Percentiles rank a stretch among this genome's conserved stretches.
Evolutionary conservation across 2,113 vertebrate species (phyloP).

Genomic region (Catharus fuscescens): DNA sequence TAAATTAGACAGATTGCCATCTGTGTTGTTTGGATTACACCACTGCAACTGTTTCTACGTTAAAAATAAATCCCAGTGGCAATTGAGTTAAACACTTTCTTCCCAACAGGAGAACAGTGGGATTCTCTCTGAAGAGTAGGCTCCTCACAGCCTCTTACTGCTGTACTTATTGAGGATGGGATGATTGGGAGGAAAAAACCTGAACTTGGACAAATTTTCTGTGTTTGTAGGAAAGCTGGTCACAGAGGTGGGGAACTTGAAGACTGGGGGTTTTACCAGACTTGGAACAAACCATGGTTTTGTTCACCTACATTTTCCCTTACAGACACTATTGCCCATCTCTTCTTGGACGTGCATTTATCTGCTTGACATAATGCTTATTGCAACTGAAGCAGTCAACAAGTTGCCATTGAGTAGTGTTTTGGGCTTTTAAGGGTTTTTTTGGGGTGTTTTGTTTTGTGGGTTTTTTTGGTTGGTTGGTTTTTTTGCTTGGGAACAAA

Average conservation of each 20-base stretch:
- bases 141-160: not conserved
- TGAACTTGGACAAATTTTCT: not conserved
- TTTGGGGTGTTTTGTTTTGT: not conserved
- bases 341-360: not conserved
- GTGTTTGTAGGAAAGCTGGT: not conserved
- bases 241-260: not conserved
- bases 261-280: not conserved
- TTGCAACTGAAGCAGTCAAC: not conserved
- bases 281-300: not conserved
- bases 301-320: not conserved
- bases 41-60: not conserved
- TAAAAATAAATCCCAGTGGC: not conserved
- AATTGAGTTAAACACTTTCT: not conserved
- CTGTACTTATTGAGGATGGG: not conserved
- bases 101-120: not conserved
- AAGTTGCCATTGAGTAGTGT: accelerated
- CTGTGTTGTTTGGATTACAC: not conserved
- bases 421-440: not conserved
- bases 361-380: not conserved
- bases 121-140: not conserved
- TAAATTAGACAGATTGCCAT: not conserved
- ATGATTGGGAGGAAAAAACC: not conserved
- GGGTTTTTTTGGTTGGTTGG: not conserved
- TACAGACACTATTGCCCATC: not conserved
- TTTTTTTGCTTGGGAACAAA: not conserved